Base-by-base conservation (phyloP, 2,113 vertebrate genomes). In the Hemicordylus capensis region DNA sequence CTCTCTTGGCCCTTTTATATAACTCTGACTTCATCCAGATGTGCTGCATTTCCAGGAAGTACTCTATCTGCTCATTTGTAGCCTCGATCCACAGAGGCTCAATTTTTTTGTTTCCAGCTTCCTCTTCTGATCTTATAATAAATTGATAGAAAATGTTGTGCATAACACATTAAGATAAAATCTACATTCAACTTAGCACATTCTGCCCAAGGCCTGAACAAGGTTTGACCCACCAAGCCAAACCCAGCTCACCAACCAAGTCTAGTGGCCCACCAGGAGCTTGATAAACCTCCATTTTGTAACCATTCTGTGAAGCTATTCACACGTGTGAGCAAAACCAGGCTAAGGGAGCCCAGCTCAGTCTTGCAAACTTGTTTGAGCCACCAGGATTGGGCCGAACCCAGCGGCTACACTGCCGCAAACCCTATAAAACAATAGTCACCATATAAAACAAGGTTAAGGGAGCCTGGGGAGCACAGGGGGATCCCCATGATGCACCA, bases 81-180 rank as follows among this genome's bases (percentile, higher is more conserved):
- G n/a, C n/a, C n/a, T n/a, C n/a, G n/a, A n/a, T n/a, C 4, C 80
- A 82, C 37, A 20, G 39, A 80, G 63, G 54, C 58, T 73, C 12
- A 22, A 58, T 44, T 73, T 59, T 11, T 44, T 67, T 82, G 54
- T 59, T 54, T 82, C 80, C 80, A 82, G 54, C 80, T 54, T 54
- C 67, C 80, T 82, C 80, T 82, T 82, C 67, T 82, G 67, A 82
- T 82, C 80, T 82, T 72, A 61, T 31, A 58, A 44, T 67, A 82
- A 73, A 82, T 59, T 67, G 34, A 80, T 54, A 26, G 6, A 39
- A 69, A 54, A 70, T 19, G 6, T 81, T 70, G 67, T 69, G 44
- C 20, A 10, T 8, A 72, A 14, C 9, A 15, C 42, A 48, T 31
- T 54, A 12, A 34, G 14, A 51, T 17, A 34, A 42, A 75, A 75